Percentiles rank a stretch among this genome's conserved stretches.
Evolutionary conservation across 2,113 vertebrate genomes (phyloP).

Genomic region (Neotoma lepida): DNA sequence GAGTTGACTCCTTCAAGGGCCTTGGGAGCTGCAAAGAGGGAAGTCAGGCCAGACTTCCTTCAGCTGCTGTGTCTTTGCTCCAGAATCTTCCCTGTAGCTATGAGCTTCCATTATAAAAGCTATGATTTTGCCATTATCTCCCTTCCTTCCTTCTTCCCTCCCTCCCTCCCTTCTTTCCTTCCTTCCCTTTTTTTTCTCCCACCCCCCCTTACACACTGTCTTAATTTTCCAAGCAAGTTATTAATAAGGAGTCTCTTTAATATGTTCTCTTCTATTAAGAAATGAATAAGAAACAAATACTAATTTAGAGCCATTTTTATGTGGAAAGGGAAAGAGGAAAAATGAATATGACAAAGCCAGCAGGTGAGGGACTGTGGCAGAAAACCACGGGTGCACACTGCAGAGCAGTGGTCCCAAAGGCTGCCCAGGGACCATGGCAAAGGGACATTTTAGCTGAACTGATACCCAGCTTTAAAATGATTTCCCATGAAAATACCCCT

Average conservation of each 20-base stretch:
- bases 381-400: not conserved
- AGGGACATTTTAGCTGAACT: not conserved
- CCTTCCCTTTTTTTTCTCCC: not conserved
- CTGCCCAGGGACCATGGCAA: not conserved
- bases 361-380: not conserved
- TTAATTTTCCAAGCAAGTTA: not conserved
- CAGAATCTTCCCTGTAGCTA: not conserved
- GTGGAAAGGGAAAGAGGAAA: not conserved
- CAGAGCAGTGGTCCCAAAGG: not conserved
- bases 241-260: not conserved
- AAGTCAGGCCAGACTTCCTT: not conserved
- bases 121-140: not conserved
- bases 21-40: not conserved
- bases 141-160: not conserved
- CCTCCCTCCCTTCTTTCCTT: not conserved
- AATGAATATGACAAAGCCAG: not conserved
- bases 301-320: not conserved
- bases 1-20: not conserved
- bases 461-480: conserved; percentile 3
- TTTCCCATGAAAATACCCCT: not conserved
- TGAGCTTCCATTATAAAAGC: not conserved
- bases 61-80: not conserved
- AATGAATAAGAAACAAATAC: not conserved
- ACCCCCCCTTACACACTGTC: not conserved
- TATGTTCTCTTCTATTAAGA: not conserved